Percentiles rank a stretch among this genome's conserved stretches.
These are phyloP conservation scores for Cardiocondyla obscurior DNA, from an alignment of 1,140 invertebrate species.

Conservation along the genomic window DNA sequence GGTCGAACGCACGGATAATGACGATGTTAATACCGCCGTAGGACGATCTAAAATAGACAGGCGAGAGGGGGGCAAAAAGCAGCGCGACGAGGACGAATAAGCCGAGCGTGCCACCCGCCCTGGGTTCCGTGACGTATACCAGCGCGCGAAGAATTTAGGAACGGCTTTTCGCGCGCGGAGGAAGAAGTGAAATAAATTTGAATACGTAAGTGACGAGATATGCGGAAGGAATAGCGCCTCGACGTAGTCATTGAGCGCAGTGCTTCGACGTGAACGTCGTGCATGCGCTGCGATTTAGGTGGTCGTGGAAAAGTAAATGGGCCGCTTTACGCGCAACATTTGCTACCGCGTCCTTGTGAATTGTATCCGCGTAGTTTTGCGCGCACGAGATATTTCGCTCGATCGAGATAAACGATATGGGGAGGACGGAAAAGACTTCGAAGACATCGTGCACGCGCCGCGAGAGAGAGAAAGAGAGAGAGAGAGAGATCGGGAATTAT, in stretches of 20 bases:
- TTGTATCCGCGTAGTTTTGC: background rate
- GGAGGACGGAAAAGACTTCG: background rate
- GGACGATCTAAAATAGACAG: conserved; percentile 24
- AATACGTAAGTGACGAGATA: conserved; percentile 23
- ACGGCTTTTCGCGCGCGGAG: background rate
- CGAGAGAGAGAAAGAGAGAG: too few relatives aligned
- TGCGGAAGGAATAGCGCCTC: background rate
- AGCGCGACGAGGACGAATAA: background rate
- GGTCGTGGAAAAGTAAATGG: background rate
- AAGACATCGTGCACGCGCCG: background rate
- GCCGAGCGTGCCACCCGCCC: background rate
- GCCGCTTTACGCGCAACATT: background rate
- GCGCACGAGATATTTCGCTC: background rate
- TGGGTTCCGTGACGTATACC: background rate
- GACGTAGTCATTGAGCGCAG: background rate
- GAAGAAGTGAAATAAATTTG: conserved; percentile 7
- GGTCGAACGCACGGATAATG: conserved; percentile 18
- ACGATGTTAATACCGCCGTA: conserved; percentile 14
- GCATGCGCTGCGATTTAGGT: background rate
- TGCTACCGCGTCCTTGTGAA: background rate
- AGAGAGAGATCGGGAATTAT: conserved; percentile 24
- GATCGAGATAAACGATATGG: background rate
- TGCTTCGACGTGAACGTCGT: background rate
- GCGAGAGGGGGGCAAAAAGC: background rate
- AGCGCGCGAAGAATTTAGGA: background rate